Evolutionary conservation across 2,797 vertebrate genomes (phyloP).

Genomic region (Merluccius polli): DNA sequence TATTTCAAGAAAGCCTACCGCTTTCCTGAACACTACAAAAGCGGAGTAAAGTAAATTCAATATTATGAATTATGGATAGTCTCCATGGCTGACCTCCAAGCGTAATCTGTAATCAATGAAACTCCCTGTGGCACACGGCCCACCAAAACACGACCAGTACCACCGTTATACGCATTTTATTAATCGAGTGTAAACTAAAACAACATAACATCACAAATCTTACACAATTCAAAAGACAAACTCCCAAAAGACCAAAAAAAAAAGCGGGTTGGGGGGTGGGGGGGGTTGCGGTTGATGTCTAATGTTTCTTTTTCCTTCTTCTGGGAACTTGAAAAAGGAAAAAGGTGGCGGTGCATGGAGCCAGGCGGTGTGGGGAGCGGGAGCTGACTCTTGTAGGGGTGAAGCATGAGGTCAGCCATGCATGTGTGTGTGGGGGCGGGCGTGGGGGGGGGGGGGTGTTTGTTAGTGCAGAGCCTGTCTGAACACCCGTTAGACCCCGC

Average conservation of each 20-base stretch:
- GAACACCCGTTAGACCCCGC: slow-evolving; percentile 58
- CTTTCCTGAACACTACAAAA: no score
- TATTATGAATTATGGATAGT: no score
- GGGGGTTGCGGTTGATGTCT: neutral
- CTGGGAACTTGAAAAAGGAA: neutral
- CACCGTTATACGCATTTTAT: neutral
- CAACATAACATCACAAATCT: neutral
- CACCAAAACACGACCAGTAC: neutral
- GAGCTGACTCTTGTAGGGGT: slow-evolving; percentile 1
- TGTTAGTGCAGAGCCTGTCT: slow-evolving; percentile 55
- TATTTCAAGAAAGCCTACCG: no score
- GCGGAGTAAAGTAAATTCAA: no score
- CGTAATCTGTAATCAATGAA: no score
- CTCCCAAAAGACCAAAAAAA: no score
- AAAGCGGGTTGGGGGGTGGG: neutral
- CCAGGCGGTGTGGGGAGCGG: neutral
- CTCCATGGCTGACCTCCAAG: no score
- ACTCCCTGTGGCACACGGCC: no score
- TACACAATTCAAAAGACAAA: neutral
- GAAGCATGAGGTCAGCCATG: slow-evolving; percentile 46
- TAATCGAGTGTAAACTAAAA: neutral
- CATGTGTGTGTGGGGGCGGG: slow-evolving; percentile 24
- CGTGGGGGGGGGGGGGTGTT: slow-evolving; percentile 43
- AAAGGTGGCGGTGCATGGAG: slow-evolving; percentile 2
- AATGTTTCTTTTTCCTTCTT: no score